Evolutionary conservation across 2,797 vertebrate species (phyloP).

Genomic region (Megaceryle alcyon): DNA sequence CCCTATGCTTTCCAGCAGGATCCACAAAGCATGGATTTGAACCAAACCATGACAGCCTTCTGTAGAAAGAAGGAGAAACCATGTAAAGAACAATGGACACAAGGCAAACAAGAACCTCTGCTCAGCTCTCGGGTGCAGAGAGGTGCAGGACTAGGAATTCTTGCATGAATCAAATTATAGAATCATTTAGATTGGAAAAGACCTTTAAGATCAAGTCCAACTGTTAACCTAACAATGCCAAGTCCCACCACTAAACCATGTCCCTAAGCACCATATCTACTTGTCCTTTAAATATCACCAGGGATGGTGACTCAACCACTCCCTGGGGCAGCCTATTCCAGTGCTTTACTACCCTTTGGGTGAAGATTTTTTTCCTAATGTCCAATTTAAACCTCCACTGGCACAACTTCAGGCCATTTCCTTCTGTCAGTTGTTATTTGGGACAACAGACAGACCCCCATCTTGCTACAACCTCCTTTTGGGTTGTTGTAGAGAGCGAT

Average conservation of each 20-base stretch:
- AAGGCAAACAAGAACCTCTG: not conserved
- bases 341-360: not conserved
- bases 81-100: not conserved
- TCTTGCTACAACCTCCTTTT: not conserved
- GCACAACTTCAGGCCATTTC: not conserved
- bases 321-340: not conserved
- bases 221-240: not conserved
- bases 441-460: not conserved
- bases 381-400: not conserved
- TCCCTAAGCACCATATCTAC: not conserved
- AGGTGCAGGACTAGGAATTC: not conserved
- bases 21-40: not conserved
- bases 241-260: no score
- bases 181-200: not conserved
- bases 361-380: not conserved
- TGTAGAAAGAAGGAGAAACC: not conserved
- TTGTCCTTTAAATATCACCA: not conserved
- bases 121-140: accelerated
- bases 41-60: not conserved
- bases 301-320: not conserved
- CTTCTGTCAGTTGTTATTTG: not conserved
- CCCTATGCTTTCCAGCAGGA: conserved; percentile 30
- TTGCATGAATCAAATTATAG: not conserved
- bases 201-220: not conserved
- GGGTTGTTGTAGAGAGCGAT: not conserved